A percentile compares a stretch with the other conserved stretches of the same genome.
Evolutionary conservation across 2,113 vertebrate species (phyloP).

Genomic region (Channa maculata): DNA sequence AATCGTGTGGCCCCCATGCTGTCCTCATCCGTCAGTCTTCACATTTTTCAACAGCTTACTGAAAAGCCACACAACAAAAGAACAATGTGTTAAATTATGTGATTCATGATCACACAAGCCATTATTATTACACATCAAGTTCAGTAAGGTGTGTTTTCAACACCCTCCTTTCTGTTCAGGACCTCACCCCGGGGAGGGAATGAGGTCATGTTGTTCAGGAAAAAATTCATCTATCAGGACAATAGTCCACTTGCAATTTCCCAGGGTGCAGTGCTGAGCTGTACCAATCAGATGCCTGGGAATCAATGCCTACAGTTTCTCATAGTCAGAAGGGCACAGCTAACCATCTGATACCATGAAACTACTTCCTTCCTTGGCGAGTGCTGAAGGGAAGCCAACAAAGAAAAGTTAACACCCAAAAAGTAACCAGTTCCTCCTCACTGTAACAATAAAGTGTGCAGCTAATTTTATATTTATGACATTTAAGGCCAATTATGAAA

Average conservation of each 20-base stretch:
- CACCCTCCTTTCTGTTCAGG: slow-evolving; percentile 15
- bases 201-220: slow-evolving; percentile 81
- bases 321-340: slow-evolving; percentile 30
- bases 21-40: not conserved
- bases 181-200: slow-evolving; percentile 40
- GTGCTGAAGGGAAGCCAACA: slow-evolving; percentile 49
- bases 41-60: not conserved
- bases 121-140: slow-evolving; percentile 9
- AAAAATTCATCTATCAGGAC: slow-evolving; percentile 73
- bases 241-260: slow-evolving; percentile 62
- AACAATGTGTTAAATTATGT: not conserved
- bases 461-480: slow-evolving; percentile 10
- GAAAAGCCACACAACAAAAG: not conserved
- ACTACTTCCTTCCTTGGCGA: slow-evolving; percentile 63
- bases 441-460: slow-evolving; percentile 34
- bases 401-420: slow-evolving; percentile 60
- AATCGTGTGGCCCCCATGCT: not conserved
- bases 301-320: slow-evolving; percentile 50
- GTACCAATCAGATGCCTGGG: slow-evolving; percentile 64
- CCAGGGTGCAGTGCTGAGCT: slow-evolving; percentile 54
- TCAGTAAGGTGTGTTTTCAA: slow-evolving; percentile 13
- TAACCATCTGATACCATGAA: slow-evolving; percentile 47
- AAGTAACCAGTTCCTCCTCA: slow-evolving; percentile 7
- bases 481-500: not conserved
- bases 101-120: not conserved